Percentiles rank a stretch among this genome's conserved stretches.
Evolutionary conservation across 2,797 vertebrate species (phyloP).

Genomic region (Hyperoplus immaculatus): DNA sequence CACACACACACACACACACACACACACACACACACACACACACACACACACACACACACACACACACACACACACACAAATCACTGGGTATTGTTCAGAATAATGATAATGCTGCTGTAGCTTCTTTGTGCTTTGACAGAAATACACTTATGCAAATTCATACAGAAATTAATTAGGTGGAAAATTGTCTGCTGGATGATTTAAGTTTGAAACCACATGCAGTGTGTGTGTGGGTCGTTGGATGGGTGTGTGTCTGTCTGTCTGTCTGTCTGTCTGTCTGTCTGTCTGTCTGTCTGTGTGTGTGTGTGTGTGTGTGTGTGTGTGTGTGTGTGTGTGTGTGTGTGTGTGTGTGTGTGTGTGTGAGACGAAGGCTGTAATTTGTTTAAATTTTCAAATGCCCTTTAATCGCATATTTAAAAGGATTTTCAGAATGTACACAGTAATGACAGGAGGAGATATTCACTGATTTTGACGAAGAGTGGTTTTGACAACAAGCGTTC

Average conservation of each 20-base stretch:
- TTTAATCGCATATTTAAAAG: neutral
- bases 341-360: slow-evolving; percentile 5
- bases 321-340: neutral
- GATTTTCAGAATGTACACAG: too few species aligned
- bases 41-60: too few species aligned
- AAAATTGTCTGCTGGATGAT: slow-evolving; percentile 33
- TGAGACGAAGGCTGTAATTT: neutral
- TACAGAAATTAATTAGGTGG: slow-evolving; percentile 41
- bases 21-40: too few species aligned
- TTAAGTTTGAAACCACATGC: neutral
- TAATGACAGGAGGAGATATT: too few species aligned
- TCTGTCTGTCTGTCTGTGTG: neutral
- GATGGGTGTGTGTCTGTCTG: neutral
- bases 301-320: neutral
- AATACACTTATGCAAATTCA: slow-evolving; percentile 45
- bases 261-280: too few species aligned
- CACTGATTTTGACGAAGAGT: too few species aligned
- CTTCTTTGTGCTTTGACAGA: neutral
- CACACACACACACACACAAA: neutral
- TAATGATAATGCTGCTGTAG: slow-evolving; percentile 26
- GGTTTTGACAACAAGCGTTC: too few species aligned
- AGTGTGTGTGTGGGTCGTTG: neutral
- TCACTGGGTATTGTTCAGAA: neutral
- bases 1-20: too few species aligned
- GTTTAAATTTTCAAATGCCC: neutral